A percentile compares a stretch with the other conserved stretches of the same genome.
These are phyloP conservation scores for Hippopotamus amphibius DNA, from an alignment of 2,113 vertebrate species.

Conservation along the genomic window DNA sequence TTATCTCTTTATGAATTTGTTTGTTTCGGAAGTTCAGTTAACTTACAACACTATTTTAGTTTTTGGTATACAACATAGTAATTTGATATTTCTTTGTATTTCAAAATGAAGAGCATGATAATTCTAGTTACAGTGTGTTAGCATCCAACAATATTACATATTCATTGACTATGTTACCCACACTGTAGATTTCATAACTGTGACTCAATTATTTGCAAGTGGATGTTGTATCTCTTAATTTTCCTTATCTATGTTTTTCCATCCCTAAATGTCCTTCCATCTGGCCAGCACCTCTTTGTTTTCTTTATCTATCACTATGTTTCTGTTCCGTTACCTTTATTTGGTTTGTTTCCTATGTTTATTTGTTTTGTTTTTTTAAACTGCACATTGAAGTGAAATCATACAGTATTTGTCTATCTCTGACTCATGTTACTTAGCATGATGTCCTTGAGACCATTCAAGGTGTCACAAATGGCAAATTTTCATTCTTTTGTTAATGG, in stretches of 20 bases:
- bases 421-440: not conserved
- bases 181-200: not conserved
- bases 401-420: not conserved
- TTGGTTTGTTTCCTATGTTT: not conserved
- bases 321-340: not conserved
- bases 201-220: not conserved
- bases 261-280: not conserved
- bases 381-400: not conserved
- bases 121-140: not conserved
- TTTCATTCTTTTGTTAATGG: not conserved
- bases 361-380: not conserved
- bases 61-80: not conserved
- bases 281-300: not conserved
- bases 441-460: not conserved
- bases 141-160: not conserved
- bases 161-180: not conserved
- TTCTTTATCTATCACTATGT: not conserved
- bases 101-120: not conserved
- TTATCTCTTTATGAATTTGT: fast-evolving
- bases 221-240: not conserved
- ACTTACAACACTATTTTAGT: not conserved
- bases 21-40: not conserved
- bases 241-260: not conserved
- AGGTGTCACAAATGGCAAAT: not conserved
- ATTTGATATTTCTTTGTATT: not conserved